Percentiles rank a stretch among this genome's conserved stretches.
Evolutionary conservation across 2,888 invertebrate genomes (phyloP).

Genomic region (Chymomyza caudatula): DNA sequence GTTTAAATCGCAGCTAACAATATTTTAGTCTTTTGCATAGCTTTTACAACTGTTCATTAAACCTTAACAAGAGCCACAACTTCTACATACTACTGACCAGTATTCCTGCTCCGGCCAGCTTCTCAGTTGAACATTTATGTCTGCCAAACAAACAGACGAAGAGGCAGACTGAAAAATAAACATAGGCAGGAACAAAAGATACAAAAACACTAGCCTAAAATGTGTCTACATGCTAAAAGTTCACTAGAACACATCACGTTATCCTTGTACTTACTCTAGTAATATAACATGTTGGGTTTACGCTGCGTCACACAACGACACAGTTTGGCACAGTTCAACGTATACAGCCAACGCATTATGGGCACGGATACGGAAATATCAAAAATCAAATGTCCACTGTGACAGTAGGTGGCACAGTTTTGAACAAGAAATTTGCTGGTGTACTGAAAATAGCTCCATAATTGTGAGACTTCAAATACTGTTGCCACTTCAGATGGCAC

Average conservation of each 20-base stretch:
- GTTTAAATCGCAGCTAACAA: neutral
- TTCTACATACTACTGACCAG: neutral
- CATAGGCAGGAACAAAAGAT: neutral
- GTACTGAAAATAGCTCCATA: too few species aligned
- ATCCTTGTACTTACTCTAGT: neutral
- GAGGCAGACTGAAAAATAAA: neutral
- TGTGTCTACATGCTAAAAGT: neutral
- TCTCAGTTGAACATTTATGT: conserved; percentile 59
- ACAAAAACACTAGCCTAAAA: neutral
- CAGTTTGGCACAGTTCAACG: too few species aligned
- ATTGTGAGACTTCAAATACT: too few species aligned
- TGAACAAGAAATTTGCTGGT: too few species aligned
- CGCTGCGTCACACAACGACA: neutral
- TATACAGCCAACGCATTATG: too few species aligned
- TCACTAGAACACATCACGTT: neutral
- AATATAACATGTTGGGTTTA: neutral
- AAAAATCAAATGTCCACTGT: too few species aligned
- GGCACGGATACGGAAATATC: too few species aligned
- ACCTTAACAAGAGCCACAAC: neutral
- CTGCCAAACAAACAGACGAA: conserved; percentile 50
- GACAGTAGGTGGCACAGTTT: too few species aligned
- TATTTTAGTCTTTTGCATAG: neutral
- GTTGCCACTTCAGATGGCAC: too few species aligned
- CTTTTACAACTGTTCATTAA: neutral
- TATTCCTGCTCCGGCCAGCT: neutral